These are phyloP conservation scores for Platygyra sinensis DNA, from an alignment of 64 coral and sea anemone genomes.

Conservation along the genomic window DNA sequence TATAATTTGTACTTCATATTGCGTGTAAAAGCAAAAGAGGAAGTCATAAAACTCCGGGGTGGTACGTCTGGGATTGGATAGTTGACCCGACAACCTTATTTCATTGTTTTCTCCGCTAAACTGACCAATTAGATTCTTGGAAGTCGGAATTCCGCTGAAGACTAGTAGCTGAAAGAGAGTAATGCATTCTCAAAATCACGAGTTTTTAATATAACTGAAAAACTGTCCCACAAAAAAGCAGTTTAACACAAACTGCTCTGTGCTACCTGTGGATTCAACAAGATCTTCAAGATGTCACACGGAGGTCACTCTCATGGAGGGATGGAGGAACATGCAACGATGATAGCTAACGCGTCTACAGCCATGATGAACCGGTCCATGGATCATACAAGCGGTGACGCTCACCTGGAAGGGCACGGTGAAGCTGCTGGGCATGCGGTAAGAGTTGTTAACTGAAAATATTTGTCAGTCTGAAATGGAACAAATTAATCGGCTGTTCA, in stretches of 20 bases:
- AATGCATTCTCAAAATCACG: background rate
- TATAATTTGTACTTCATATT: too few relatives aligned
- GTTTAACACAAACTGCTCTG: background rate
- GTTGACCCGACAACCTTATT: background rate
- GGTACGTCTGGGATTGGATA: background rate
- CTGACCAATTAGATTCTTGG: background rate
- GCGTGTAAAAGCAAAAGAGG: background rate
- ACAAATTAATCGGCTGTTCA: too few relatives aligned
- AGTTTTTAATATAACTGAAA: background rate
- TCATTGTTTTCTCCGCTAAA: background rate
- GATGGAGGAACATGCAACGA: background rate
- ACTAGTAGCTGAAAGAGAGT: background rate
- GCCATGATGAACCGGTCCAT: background rate
- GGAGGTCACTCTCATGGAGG: background rate
- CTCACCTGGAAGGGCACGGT: background rate
- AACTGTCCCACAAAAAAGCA: background rate
- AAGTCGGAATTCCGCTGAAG: background rate
- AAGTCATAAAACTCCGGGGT: background rate
- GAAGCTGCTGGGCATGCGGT: slow-evolving; percentile 14
- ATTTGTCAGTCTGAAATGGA: background rate
- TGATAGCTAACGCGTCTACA: background rate
- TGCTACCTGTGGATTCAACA: background rate
- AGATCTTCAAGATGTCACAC: slow-evolving; percentile 3
- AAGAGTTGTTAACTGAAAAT: background rate
- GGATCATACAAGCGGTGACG: background rate